These are phyloP conservation scores for Chaetura pelagica DNA, from an alignment of 2,113 vertebrate genomes.

Conservation along the genomic window DNA sequence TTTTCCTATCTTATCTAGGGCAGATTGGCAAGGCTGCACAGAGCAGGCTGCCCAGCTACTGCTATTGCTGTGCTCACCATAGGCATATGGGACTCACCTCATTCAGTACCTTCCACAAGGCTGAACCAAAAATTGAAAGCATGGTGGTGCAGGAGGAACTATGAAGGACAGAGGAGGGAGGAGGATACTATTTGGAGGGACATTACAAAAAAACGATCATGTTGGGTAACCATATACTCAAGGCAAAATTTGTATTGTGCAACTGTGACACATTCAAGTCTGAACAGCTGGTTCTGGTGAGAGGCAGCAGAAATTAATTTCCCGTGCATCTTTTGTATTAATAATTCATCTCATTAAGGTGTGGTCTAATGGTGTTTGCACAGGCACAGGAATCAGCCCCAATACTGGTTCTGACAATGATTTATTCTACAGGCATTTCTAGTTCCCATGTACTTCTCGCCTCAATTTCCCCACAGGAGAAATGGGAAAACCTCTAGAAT, in stretches of 20 bases:
- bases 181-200: neutral
- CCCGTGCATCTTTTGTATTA: slow-evolving; percentile 35
- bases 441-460: neutral
- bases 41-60: fast-evolving
- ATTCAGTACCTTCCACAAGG: neutral
- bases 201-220: neutral
- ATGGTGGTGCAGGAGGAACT: neutral
- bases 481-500: neutral
- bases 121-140: neutral
- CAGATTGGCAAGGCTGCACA: neutral
- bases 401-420: neutral
- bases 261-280: slow-evolving; percentile 43
- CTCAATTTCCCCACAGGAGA: fast-evolving
- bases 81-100: fast-evolving
- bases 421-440: neutral
- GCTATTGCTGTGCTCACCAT: neutral
- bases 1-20: neutral
- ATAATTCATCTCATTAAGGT: slow-evolving; percentile 42
- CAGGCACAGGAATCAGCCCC: neutral
- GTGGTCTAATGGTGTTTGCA: slow-evolving; percentile 18
- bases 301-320: slow-evolving; percentile 38
- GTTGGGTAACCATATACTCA: slow-evolving; percentile 47
- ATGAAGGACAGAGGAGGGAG: neutral
- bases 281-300: slow-evolving; percentile 47
- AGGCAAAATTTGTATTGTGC: slow-evolving; percentile 36